Percentiles rank a stretch among this genome's conserved stretches.
Conservation (phyloP, 2,113 vertebrate genomes). For the Spea multiplicata region DNA sequence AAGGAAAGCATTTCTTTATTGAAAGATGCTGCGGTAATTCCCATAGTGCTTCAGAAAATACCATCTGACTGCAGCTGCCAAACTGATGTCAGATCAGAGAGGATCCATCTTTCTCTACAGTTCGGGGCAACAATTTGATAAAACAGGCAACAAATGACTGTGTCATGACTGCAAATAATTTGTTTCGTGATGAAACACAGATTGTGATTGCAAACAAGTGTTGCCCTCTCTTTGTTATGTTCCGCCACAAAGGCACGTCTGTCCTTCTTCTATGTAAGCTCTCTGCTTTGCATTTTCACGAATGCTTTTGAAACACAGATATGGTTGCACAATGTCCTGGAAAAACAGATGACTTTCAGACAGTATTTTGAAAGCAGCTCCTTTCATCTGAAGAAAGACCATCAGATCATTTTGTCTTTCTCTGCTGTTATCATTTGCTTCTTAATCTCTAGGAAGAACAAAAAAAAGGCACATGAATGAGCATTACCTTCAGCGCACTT, state of each 20-base stretch:
- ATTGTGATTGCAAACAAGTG: not conserved
- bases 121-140: not conserved
- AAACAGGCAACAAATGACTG: not conserved
- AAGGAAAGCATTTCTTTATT: not conserved
- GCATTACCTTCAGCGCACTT: slow-evolving; percentile 52
- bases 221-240: slow-evolving; percentile 4
- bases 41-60: not conserved
- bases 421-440: slow-evolving; percentile 54
- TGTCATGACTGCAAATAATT: not conserved
- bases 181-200: not conserved
- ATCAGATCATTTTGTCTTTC: slow-evolving; percentile 51
- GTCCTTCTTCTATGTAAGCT: not conserved
- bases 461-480: slow-evolving; percentile 45
- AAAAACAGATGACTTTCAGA: slow-evolving; percentile 47
- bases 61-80: not conserved
- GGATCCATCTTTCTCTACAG: not conserved
- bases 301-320: slow-evolving; percentile 42
- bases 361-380: slow-evolving; percentile 47
- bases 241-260: slow-evolving; percentile 4
- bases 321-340: slow-evolving; percentile 16
- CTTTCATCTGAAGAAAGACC: slow-evolving; percentile 46
- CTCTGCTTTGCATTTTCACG: slow-evolving; percentile 45
- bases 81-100: not conserved
- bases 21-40: not conserved
- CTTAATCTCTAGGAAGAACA: slow-evolving; percentile 41